phyloP scores from a whole-genome alignment of 2,888 invertebrate genomes.

The Monoplex corrugatus region DNA sequence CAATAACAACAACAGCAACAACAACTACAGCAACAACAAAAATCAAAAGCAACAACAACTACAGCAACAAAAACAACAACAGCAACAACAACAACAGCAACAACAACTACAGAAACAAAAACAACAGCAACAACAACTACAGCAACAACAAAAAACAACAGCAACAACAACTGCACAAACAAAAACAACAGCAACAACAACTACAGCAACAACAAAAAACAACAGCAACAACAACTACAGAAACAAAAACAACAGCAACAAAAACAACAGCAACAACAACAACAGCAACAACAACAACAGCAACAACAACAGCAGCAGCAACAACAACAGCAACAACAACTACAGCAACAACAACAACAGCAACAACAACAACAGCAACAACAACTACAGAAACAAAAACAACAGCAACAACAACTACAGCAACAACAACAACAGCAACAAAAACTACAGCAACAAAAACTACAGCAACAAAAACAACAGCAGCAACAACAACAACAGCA shows the following conservation, averaged over 20 bases:
- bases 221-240: too few species aligned
- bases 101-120: too few species aligned
- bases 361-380: slow-evolving; percentile 52
- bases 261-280: slow-evolving; percentile 44
- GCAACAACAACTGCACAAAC: too few species aligned
- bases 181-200: too few species aligned
- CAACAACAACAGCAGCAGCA: slow-evolving; percentile 57
- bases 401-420: slow-evolving; percentile 40
- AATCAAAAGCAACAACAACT: too few species aligned
- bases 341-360: slow-evolving; percentile 55
- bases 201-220: too few species aligned
- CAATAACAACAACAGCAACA: too few species aligned
- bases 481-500: not conserved
- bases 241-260: not conserved
- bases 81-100: too few species aligned
- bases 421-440: slow-evolving; percentile 34
- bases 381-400: slow-evolving; percentile 44
- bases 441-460: not conserved
- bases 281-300: slow-evolving; percentile 55
- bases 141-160: too few species aligned
- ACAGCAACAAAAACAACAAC: too few species aligned
- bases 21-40: too few species aligned
- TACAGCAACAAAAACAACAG: not conserved
- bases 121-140: too few species aligned
- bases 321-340: slow-evolving; percentile 56